phyloP scores from a whole-genome alignment of 2,888 invertebrate species.

The Trichacis sp. region DNA sequence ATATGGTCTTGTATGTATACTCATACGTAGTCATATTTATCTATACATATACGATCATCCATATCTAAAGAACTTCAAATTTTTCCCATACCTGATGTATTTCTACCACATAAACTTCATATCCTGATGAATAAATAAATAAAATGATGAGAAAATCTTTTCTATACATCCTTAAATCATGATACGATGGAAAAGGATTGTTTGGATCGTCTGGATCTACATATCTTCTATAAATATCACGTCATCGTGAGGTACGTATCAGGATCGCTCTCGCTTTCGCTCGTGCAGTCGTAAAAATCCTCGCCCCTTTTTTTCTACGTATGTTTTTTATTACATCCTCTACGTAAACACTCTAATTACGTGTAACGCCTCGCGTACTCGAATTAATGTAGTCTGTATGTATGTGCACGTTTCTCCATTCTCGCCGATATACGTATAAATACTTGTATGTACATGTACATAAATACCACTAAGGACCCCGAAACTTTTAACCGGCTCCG shows the following conservation, averaged over 20 bases:
- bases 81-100: too few species aligned
- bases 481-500: constrained; percentile 31
- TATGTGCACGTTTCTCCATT: constrained; percentile 34
- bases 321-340: constrained; percentile 20
- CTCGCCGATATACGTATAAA: constrained; percentile 26
- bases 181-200: constrained; percentile 19
- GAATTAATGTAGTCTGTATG: constrained; percentile 27
- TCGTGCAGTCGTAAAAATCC: constrained; percentile 31
- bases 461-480: constrained; percentile 59
- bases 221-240: constrained; percentile 13
- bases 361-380: constrained; percentile 26
- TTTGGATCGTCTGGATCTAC: constrained; percentile 3
- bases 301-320: too few species aligned
- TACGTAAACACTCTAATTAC: constrained; percentile 31
- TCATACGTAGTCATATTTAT: too few species aligned
- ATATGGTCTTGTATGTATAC: too few species aligned
- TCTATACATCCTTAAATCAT: background rate
- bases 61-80: too few species aligned
- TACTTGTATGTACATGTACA: constrained; percentile 35
- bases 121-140: too few species aligned
- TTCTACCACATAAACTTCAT: too few species aligned
- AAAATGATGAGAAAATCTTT: too few species aligned
- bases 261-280: constrained; percentile 22
- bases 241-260: constrained; percentile 18
- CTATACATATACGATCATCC: too few species aligned